Conservation (phyloP, 2,797 vertebrate genomes). For the Meriones psammophilus region DNA sequence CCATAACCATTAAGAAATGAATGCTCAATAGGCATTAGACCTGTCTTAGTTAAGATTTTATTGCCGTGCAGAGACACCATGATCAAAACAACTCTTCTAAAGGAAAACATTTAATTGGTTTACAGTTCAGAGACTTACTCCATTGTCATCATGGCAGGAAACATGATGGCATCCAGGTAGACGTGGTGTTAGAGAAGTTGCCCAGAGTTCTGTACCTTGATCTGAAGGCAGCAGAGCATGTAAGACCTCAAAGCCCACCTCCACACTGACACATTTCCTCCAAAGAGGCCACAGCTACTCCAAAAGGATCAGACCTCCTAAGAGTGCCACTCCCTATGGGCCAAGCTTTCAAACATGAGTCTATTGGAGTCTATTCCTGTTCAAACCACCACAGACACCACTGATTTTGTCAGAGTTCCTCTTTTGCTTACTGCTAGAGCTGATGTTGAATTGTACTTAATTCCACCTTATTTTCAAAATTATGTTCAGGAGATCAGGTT, state of each 20-base stretch:
- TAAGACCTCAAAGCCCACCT: too few relatives aligned
- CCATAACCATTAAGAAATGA: background rate
- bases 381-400: background rate
- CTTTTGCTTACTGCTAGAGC: background rate
- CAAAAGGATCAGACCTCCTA: too few relatives aligned
- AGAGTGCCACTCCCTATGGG: too few relatives aligned
- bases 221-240: too few relatives aligned
- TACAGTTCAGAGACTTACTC: background rate
- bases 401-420: background rate
- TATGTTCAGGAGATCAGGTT: background rate
- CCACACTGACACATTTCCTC: too few relatives aligned
- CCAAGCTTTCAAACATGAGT: too few relatives aligned
- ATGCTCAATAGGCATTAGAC: background rate
- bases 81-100: background rate
- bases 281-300: too few relatives aligned
- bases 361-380: too few relatives aligned
- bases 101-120: background rate
- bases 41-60: background rate
- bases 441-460: slow-evolving; percentile 31
- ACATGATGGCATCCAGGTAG: background rate
- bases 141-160: background rate
- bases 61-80: background rate
- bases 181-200: background rate
- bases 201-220: background rate
- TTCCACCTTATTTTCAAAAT: background rate